A percentile compares a stretch with the other conserved stretches of the same genome.
Evolutionary conservation across 2,888 invertebrate species (phyloP).

Genomic region (Aspidiotus rigidus): DNA sequence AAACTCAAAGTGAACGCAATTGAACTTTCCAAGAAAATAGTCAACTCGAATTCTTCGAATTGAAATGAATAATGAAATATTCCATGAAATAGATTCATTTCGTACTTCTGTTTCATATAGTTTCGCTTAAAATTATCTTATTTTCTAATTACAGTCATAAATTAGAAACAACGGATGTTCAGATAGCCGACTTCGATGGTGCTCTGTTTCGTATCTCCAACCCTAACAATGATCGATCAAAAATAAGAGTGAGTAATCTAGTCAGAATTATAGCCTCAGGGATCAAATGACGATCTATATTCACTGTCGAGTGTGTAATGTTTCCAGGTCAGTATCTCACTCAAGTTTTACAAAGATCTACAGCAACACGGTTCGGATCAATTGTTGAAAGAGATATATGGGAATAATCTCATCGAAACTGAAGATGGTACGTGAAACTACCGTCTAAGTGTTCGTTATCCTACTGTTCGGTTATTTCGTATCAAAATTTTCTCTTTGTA

Average conservation of each 20-base stretch:
- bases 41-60: too few relatives aligned
- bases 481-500: constrained; percentile 42
- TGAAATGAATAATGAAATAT: too few relatives aligned
- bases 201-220: constrained; percentile 97
- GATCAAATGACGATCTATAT: not conserved
- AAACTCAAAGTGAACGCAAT: too few relatives aligned
- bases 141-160: constrained; percentile 63
- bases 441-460: not conserved
- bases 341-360: constrained; percentile 97
- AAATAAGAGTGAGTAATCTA: constrained; percentile 73
- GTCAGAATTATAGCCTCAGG: not conserved
- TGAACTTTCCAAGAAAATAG: too few relatives aligned
- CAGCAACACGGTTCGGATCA: constrained; percentile 98
- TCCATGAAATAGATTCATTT: too few relatives aligned
- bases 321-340: constrained; percentile 86
- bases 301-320: constrained; percentile 31
- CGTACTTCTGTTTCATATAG: too few relatives aligned
- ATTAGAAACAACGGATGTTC: constrained; percentile 89
- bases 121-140: not conserved
- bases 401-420: constrained; percentile 65
- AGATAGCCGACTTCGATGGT: constrained; percentile 96
- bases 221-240: constrained; percentile 89
- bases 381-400: constrained; percentile 87
- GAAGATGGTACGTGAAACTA: constrained; percentile 66
- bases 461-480: not conserved